These are phyloP conservation scores for Gadopsis bispinosus DNA, from an alignment of 2,797 vertebrate species.

Conservation along the genomic window DNA sequence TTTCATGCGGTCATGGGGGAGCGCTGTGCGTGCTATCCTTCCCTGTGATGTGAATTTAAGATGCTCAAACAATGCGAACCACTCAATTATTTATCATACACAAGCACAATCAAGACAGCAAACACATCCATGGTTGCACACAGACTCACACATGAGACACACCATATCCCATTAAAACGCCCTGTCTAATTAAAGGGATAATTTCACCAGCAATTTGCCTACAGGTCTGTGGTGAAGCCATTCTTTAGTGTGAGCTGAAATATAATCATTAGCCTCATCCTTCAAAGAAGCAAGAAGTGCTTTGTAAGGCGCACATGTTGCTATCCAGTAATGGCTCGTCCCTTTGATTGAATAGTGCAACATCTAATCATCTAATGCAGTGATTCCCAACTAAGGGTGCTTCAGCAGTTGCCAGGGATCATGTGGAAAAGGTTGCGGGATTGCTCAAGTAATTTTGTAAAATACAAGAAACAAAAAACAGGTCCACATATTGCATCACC, in stretches of 20 bases:
- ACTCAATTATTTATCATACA: slow-evolving; percentile 56
- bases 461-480: background rate
- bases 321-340: background rate
- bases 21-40: slow-evolving; percentile 11
- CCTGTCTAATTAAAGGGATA: slow-evolving; percentile 40
- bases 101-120: slow-evolving; percentile 6
- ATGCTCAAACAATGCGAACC: slow-evolving; percentile 55
- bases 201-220: slow-evolving; percentile 44
- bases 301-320: slow-evolving; percentile 25
- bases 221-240: background rate
- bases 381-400: background rate
- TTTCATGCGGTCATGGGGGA: background rate
- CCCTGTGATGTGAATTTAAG: slow-evolving; percentile 39
- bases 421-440: background rate
- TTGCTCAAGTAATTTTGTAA: background rate
- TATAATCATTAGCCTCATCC: slow-evolving; percentile 40
- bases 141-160: slow-evolving; percentile 16
- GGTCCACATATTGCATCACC: no score
- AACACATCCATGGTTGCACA: slow-evolving; percentile 13
- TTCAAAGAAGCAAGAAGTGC: slow-evolving; percentile 19
- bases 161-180: slow-evolving; percentile 33
- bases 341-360: slow-evolving; percentile 3
- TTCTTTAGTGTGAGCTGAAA: slow-evolving; percentile 39
- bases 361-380: slow-evolving; percentile 30
- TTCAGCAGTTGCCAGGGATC: background rate